Percentiles rank a stretch among this genome's conserved stretches.
phyloP scores from a whole-genome alignment of 2,113 vertebrate species.

The Chitala chitala region DNA sequence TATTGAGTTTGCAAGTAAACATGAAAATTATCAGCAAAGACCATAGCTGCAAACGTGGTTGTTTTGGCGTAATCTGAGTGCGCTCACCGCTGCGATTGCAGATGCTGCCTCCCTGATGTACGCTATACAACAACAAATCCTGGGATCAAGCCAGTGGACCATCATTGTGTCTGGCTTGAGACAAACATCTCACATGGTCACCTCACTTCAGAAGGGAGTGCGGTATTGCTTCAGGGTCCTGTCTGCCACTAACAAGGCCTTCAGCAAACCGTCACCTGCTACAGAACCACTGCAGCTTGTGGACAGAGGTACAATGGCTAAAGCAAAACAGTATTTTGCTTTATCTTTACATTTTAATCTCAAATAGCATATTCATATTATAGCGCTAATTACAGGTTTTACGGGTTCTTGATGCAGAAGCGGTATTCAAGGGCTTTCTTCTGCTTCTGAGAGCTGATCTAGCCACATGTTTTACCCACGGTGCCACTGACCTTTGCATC shows the following conservation, averaged over 20 bases:
- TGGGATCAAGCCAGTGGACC: constrained; percentile 88
- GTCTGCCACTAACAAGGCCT: constrained; percentile 80
- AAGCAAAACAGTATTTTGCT: not conserved
- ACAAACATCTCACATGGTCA: constrained; percentile 71
- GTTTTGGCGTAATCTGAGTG: not conserved
- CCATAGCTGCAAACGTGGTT: no score
- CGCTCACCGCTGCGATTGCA: constrained; percentile 40
- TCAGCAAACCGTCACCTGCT: constrained; percentile 83
- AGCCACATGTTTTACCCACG: not conserved
- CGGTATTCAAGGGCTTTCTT: not conserved
- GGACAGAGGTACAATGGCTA: constrained; percentile 72
- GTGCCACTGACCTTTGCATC: not conserved
- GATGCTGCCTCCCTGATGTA: constrained; percentile 82
- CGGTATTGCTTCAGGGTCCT: constrained; percentile 86
- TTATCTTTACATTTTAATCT: not conserved
- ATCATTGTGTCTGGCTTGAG: constrained; percentile 72
- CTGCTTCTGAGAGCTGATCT: not conserved
- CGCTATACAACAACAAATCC: constrained; percentile 84
- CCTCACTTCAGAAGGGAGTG: constrained; percentile 73
- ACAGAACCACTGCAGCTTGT: constrained; percentile 78
- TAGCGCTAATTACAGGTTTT: no score
- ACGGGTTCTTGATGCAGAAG: not conserved
- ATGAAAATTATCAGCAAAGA: no score
- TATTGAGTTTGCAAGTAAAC: no score
- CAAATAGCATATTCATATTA: not conserved